Conservation (phyloP, 1,140 invertebrate species). For the Oncopodura yosiiana region DNA sequence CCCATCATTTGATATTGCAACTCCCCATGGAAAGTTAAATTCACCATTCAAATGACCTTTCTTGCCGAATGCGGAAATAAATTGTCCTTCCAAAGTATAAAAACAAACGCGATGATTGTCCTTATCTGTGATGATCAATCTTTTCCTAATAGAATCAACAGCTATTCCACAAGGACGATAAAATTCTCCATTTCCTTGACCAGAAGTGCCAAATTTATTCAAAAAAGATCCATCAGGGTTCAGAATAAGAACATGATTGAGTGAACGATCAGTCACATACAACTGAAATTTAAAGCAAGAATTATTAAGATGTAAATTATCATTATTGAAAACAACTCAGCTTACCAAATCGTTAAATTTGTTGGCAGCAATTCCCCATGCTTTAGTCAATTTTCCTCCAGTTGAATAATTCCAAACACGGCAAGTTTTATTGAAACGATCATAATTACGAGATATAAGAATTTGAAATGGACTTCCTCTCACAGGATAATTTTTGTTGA, state of each 20-base stretch:
- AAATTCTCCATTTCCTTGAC: constrained; percentile 70
- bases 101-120: constrained; percentile 89
- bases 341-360: too few relatives aligned
- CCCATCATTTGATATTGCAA: constrained; percentile 59
- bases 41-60: constrained; percentile 73
- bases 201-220: constrained; percentile 47
- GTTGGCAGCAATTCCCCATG: too few relatives aligned
- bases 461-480: too few relatives aligned
- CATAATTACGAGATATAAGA: too few relatives aligned
- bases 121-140: constrained; percentile 86
- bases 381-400: too few relatives aligned
- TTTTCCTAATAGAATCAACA: constrained; percentile 55
- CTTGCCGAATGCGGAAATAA: constrained; percentile 74
- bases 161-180: constrained; percentile 81
- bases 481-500: too few relatives aligned
- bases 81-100: constrained; percentile 66
- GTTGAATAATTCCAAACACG: too few relatives aligned
- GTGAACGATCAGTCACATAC: neutral
- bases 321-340: too few relatives aligned
- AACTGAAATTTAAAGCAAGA: too few relatives aligned
- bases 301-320: too few relatives aligned
- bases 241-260: neutral
- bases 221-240: constrained; percentile 41
- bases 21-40: constrained; percentile 95
- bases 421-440: too few relatives aligned